Evolutionary conservation across 2,113 vertebrate species (phyloP).

Genomic region (Crotalus tigris): DNA sequence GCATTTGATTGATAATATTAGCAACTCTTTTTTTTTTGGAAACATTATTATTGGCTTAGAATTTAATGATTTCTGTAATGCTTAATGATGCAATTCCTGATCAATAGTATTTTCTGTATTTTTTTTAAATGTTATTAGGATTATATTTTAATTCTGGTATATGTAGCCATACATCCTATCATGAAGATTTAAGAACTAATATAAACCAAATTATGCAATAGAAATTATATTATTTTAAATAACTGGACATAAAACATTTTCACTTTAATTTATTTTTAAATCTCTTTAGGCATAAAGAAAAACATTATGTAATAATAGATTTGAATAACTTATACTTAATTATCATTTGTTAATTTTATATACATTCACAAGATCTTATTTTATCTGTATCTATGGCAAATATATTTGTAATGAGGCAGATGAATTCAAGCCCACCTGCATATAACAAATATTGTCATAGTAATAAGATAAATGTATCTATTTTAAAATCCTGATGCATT

Average conservation of each 20-base stretch:
- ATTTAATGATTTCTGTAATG: not conserved
- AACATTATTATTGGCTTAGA: not conserved
- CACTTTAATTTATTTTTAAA: not conserved
- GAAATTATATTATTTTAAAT: not conserved
- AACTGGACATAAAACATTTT: not conserved
- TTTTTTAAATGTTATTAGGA: not conserved
- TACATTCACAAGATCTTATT: not conserved
- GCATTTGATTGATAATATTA: not conserved
- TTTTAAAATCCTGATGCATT: not conserved
- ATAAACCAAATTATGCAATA: not conserved
- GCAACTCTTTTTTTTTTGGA: not conserved
- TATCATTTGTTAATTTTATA: not conserved
- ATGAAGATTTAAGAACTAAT: not conserved
- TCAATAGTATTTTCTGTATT: not conserved
- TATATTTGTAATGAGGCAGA: not conserved
- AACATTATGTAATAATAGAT: not conserved
- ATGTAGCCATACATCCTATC: not conserved
- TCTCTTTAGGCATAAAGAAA: not conserved
- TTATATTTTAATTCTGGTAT: not conserved
- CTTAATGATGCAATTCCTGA: not conserved
- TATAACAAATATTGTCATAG: not conserved
- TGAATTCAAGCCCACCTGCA: not conserved
- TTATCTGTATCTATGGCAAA: not conserved
- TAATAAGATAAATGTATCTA: not conserved
- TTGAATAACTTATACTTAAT: not conserved